A percentile compares a stretch with the other conserved stretches of the same genome.
Conservation (phyloP, 2,888 invertebrate species). For the Limnephilus marmoratus region DNA sequence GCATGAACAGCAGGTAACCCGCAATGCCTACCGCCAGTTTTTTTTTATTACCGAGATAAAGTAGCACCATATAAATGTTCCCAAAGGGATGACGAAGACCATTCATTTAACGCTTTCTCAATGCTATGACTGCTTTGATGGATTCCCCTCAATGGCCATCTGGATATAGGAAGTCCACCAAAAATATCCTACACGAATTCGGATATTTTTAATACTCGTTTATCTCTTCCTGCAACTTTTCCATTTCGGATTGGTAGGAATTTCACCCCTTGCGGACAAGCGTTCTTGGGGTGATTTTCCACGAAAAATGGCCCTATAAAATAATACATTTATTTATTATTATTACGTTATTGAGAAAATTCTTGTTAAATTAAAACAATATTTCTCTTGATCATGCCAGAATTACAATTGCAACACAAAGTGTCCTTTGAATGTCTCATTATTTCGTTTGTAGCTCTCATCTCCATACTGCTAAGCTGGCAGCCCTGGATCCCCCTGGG, state of each 20-base stretch:
- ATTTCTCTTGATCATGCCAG: neutral
- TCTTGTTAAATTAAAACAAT: neutral
- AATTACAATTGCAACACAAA: neutral
- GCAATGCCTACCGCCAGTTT: neutral
- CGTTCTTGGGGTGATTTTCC: no score
- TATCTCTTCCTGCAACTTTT: no score
- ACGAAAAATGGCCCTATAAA: no score
- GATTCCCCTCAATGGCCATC: neutral
- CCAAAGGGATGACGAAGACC: neutral
- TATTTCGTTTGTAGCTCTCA: constrained; percentile 69
- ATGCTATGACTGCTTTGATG: neutral
- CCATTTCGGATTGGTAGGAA: no score
- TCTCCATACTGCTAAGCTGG: constrained; percentile 76
- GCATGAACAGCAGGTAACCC: neutral
- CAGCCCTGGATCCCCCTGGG: constrained; percentile 79
- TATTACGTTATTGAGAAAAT: no score
- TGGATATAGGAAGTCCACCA: neutral
- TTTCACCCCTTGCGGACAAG: no score
- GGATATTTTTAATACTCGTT: no score
- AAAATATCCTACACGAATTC: no score
- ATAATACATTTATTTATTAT: no score
- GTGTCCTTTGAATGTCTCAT: neutral
- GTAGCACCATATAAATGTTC: neutral
- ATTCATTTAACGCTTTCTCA: neutral
- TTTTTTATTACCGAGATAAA: neutral